Evolutionary conservation across 2,113 vertebrate species (phyloP).

Genomic region (Malurus melanocephalus): DNA sequence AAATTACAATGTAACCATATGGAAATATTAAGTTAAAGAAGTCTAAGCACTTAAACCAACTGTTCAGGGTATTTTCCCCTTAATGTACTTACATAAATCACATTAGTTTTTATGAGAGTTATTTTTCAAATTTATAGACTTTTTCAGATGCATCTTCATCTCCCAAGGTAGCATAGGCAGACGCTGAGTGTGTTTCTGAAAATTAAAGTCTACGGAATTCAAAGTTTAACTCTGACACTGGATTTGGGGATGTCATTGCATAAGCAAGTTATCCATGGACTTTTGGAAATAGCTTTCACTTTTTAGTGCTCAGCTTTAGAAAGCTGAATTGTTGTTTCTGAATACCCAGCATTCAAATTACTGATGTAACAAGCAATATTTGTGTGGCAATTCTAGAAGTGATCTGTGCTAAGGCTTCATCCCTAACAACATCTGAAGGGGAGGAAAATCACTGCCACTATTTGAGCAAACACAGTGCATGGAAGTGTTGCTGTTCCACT

Average conservation of each 20-base stretch:
- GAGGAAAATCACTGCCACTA: background rate
- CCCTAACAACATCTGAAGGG: background rate
- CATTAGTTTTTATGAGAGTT: slow-evolving; percentile 39
- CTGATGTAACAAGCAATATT: background rate
- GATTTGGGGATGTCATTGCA: background rate
- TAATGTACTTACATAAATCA: slow-evolving; percentile 58
- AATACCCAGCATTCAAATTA: background rate
- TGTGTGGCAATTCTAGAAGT: background rate
- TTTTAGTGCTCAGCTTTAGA: background rate
- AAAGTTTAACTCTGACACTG: background rate
- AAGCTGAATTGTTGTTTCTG: background rate
- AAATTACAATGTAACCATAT: slow-evolving; percentile 51
- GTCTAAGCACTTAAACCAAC: slow-evolving; percentile 47
- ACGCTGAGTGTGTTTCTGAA: background rate
- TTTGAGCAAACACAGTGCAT: background rate
- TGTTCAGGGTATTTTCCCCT: slow-evolving; percentile 50
- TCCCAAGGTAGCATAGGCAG: slow-evolving; percentile 19
- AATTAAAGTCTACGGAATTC: background rate
- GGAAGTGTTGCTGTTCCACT: background rate
- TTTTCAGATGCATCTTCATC: slow-evolving; percentile 38
- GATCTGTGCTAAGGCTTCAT: background rate
- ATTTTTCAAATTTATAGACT: slow-evolving; percentile 56
- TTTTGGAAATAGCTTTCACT: background rate
- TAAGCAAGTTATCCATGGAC: background rate
- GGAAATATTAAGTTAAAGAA: slow-evolving; percentile 53